Percentiles rank a stretch among this genome's conserved stretches.
phyloP scores from a whole-genome alignment of 2,113 vertebrate species.

The Ifrita kowaldi region DNA sequence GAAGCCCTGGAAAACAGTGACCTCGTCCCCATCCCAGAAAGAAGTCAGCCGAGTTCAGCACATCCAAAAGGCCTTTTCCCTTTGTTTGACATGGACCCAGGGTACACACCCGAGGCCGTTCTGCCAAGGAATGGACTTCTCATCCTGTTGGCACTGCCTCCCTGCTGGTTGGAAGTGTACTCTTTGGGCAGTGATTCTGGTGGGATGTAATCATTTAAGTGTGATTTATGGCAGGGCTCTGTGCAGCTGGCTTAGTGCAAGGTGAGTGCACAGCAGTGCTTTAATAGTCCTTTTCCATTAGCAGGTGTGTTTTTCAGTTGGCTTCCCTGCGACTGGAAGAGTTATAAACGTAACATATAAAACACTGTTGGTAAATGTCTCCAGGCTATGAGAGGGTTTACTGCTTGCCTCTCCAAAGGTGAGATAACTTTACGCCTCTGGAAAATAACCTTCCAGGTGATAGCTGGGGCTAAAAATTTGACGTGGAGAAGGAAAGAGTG shows the following conservation, averaged over 20 bases:
- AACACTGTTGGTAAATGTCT: constrained; percentile 40
- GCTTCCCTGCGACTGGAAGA: background rate
- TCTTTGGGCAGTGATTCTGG: background rate
- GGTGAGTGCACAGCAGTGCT: constrained; percentile 25
- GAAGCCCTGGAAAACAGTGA: background rate
- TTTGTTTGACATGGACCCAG: rapidly evolving
- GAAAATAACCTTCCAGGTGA: constrained; percentile 37
- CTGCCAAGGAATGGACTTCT: background rate
- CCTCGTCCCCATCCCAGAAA: rapidly evolving
- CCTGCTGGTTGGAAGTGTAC: background rate
- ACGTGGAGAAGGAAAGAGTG: background rate
- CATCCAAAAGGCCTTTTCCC: background rate
- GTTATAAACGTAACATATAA: constrained; percentile 2
- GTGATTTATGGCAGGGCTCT: background rate
- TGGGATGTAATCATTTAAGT: background rate
- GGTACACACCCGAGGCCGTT: rapidly evolving
- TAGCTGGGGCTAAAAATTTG: constrained; percentile 24
- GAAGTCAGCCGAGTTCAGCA: background rate
- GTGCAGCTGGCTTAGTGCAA: constrained; percentile 36
- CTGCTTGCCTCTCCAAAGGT: constrained; percentile 13
- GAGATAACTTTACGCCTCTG: constrained; percentile 14
- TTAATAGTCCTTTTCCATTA: constrained; percentile 35
- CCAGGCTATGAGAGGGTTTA: background rate
- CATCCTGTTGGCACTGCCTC: background rate
- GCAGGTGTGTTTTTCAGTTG: background rate